Evolutionary conservation across 1,140 invertebrate genomes (phyloP), one percentile per base, ranked within the genome.

Genomic region (Sitophilus oryzae): DNA sequence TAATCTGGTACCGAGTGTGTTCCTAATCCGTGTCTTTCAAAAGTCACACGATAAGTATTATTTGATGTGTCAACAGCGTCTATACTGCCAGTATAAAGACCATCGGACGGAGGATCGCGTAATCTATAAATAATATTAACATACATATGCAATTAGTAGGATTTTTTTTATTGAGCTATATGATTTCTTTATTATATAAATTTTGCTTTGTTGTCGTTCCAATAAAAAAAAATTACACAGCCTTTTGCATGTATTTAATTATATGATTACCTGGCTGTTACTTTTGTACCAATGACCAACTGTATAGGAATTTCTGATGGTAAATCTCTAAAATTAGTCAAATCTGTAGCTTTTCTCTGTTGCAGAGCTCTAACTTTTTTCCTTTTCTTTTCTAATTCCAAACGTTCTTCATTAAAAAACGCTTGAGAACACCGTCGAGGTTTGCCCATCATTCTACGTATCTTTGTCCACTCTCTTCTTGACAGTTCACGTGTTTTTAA

Each of bases 51-150:
- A 70, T 99, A 99, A n/a, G 91, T 93, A 68, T 95, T 94, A 68
- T 95, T 93, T 3, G 92, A 88, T 1, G 93, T 95, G 70, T 98
- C 93, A n/a, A 98, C 87, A 30, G 94, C 96, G 75, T 98, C 95
- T 57, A 99, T 93, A 35, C 85, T 89, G 5, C 96, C 96, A 48
- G 89, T 94, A 67, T 97, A 98, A 20, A 99, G 77, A 11, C 96
- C 96, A 79, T 98, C 95, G 75, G 98, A 93, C n/a, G n/a, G n/a
- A 4, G 95, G 94, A 70, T 85, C 85, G 41, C 94, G 77, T 60
- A 98, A 72, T 59, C 94, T 56, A 42, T 38, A 50, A 49, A 35
- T 25, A 46, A 46, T 16, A 9, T 16, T 30, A 20, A 42, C 10
- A 4, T 16, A 19, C 8, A 6, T 10, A 20, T 5, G 8, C 38